phyloP scores from a whole-genome alignment of 1,140 invertebrate species.

The Druon quercuslanigerum region DNA sequence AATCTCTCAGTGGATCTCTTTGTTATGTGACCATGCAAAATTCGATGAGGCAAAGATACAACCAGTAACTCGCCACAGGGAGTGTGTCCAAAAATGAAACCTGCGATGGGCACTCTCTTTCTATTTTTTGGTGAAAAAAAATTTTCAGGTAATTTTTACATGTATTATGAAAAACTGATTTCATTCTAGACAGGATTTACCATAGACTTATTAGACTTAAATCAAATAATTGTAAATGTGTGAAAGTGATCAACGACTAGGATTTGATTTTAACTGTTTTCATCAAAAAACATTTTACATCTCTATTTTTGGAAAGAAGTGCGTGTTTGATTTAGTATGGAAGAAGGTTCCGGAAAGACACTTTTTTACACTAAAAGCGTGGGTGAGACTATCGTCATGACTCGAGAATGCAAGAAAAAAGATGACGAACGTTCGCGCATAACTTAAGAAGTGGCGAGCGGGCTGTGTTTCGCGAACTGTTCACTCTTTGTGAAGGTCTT shows the following conservation, averaged over 20 bases:
- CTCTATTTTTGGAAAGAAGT: not conserved
- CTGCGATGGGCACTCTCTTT: constrained; percentile 40
- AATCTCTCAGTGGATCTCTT: constrained; percentile 58
- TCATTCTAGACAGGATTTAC: no score
- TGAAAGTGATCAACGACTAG: no score
- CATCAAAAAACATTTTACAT: not conserved
- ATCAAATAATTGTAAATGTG: no score
- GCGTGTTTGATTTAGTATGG: not conserved
- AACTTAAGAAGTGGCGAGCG: not conserved
- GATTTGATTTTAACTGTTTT: no score
- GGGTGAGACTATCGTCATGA: constrained; percentile 26
- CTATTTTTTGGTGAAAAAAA: not conserved
- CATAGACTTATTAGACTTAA: no score
- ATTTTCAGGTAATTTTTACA: not conserved
- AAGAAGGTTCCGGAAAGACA: not conserved
- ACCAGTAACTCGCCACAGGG: not conserved
- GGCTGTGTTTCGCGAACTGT: not conserved
- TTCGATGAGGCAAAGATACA: constrained; percentile 41
- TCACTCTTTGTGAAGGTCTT: not conserved
- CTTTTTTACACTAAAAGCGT: constrained; percentile 34
- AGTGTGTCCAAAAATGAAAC: constrained; percentile 30
- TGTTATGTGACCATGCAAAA: constrained; percentile 53
- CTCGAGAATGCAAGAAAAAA: constrained; percentile 24
- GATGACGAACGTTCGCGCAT: constrained; percentile 6
- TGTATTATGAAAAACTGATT: not conserved